Evolutionary conservation across 2,888 invertebrate genomes (phyloP), one percentile per base, ranked within the genome.

Genomic region (Petrophora chlorosata): DNA sequence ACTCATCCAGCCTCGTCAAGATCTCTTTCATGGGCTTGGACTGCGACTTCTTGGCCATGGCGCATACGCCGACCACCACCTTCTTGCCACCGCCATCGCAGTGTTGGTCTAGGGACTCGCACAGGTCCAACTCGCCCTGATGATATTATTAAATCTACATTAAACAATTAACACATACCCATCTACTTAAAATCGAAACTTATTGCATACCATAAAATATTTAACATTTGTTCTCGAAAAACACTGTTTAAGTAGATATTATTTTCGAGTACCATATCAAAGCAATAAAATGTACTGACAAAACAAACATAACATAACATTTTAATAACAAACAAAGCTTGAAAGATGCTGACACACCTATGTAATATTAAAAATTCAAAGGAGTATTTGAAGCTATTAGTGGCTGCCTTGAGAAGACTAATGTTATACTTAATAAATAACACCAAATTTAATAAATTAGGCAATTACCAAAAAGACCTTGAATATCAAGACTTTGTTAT

Each of bases 1-100:
- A 99, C 84, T 99, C 98, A 70, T 98, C 96, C 48, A 99, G 93
- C 23, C 99, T 92, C 1, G 96, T 97, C 47, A 99, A 93, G 69
- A 99, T 99, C 88, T 99, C 99, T 77, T 96, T 96, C 99, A 99
- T 99, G 8, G 99, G 99, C 85, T 99, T 99, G 59, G 99, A 98
- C 78, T 98, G 97, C 23, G 99, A 98, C 88, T 99, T 99, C 90
- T 99, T 99, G 74, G 97, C 96, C 99, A 99, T 99, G 63, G 99
- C 99, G 92, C 99, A 99, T 51, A 99, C 96, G 56, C 99, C 99
- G 69, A 99, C 98, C 79, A 98, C 93, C 68, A 99, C 98, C 76
- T 98, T 97, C 83, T 97, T 97, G 70, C 95, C 95, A 49, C 85
- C 78, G 91, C 92, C 91, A 86, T 92, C 92, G 63, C 91, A 89